These are phyloP conservation scores for Tenebrosternarchus preto DNA, from an alignment of 2,113 vertebrate species.

Conservation along the genomic window DNA sequence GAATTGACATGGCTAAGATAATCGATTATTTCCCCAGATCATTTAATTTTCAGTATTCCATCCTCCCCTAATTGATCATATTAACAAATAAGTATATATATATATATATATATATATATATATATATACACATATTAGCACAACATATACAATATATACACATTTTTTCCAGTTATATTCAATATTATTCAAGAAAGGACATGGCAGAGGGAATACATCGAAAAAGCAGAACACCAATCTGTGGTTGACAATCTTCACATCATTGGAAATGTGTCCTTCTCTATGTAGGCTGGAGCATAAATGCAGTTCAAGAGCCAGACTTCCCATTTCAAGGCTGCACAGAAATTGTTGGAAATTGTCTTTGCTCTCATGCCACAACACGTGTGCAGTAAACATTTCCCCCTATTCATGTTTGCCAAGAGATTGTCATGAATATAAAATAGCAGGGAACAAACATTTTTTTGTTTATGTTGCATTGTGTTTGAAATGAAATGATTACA, in stretches of 20 bases:
- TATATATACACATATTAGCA: not conserved
- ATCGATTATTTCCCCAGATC: not conserved
- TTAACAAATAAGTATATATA: not conserved
- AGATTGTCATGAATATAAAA: slow-evolving; percentile 6
- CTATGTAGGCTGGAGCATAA: not conserved
- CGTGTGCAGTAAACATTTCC: not conserved
- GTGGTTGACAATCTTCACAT: not conserved
- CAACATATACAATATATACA: not conserved
- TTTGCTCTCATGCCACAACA: not conserved
- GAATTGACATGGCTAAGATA: not conserved
- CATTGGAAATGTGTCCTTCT: not conserved
- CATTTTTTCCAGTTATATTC: no score
- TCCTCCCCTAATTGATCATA: not conserved
- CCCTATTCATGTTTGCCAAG: not conserved
- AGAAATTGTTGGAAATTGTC: not conserved
- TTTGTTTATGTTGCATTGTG: slow-evolving; percentile 16
- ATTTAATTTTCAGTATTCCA: not conserved
- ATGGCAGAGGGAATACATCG: not conserved
- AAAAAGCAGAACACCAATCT: not conserved
- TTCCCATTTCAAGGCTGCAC: slow-evolving; percentile 17
- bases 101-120: not conserved
- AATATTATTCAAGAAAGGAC: not conserved
- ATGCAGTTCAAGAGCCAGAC: slow-evolving; percentile 4
- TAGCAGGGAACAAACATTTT: not conserved
- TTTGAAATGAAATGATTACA: slow-evolving; percentile 7